Percentiles rank a stretch among this genome's conserved stretches.
These are phyloP conservation scores for Uloborus plumipes DNA, from an alignment of 2,888 invertebrate genomes.

Conservation along the genomic window DNA sequence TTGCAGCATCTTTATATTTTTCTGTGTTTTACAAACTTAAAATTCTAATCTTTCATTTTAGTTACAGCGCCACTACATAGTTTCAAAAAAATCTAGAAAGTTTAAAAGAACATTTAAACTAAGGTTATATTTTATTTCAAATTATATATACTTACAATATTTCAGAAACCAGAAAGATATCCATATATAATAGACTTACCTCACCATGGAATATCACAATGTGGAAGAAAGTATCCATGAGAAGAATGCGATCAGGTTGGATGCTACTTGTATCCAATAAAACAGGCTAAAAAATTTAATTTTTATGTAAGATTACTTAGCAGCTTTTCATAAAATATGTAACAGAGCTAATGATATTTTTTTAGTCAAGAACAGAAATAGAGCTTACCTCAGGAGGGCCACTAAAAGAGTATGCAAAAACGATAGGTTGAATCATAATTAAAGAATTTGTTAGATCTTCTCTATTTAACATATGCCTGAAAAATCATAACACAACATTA, in stretches of 20 bases:
- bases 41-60: no score
- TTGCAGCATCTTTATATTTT: no score
- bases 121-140: background rate
- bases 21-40: no score
- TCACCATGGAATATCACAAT: slow-evolving; percentile 99
- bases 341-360: background rate
- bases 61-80: no score
- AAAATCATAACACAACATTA: slow-evolving; percentile 42
- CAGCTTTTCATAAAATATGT: background rate
- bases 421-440: slow-evolving; percentile 99
- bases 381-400: slow-evolving; percentile 82
- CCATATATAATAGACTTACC: slow-evolving; percentile 74
- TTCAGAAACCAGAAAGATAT: background rate
- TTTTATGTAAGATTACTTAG: background rate
- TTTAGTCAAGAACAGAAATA: background rate
- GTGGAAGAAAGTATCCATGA: slow-evolving; percentile 99
- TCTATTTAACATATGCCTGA: slow-evolving; percentile 94
- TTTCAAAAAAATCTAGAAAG: no score
- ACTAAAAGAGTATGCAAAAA: slow-evolving; percentile 98
- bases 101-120: background rate
- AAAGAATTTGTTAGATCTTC: slow-evolving; percentile 97
- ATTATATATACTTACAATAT: background rate
- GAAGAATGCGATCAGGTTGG: slow-evolving; percentile 94
- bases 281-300: slow-evolving; percentile 80
- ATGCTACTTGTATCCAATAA: slow-evolving; percentile 97